phyloP scores from a whole-genome alignment of 2,888 invertebrate species.

The Arge pagana region DNA sequence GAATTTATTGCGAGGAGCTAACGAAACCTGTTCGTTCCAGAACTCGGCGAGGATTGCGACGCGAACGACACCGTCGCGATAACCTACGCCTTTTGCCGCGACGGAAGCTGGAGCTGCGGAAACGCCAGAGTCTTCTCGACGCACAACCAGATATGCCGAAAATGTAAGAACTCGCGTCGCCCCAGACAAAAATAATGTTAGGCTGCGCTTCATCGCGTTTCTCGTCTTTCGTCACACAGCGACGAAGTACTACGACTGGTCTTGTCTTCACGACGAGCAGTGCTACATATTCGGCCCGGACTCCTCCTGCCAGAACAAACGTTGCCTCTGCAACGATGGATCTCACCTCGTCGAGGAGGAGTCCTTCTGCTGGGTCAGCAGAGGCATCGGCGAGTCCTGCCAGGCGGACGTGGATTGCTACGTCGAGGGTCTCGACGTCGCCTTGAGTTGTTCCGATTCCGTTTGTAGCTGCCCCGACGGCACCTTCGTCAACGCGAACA shows the following conservation, averaged over 20 bases:
- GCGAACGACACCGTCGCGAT: conserved; percentile 23
- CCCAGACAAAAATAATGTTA: neutral
- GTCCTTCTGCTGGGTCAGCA: conserved; percentile 48
- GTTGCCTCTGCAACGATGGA: conserved; percentile 40
- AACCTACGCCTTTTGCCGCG: conserved; percentile 36
- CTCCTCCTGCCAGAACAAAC: conserved; percentile 32
- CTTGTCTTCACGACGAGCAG: conserved; percentile 37
- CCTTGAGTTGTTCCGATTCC: conserved; percentile 31
- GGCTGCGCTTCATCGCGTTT: neutral
- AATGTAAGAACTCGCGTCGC: conserved; percentile 36
- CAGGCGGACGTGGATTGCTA: conserved; percentile 40
- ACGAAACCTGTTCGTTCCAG: no score
- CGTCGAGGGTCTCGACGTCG: conserved; percentile 18
- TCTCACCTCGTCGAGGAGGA: conserved; percentile 40
- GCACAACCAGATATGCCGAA: conserved; percentile 39
- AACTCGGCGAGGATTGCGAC: conserved; percentile 44
- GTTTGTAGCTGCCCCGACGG: conserved; percentile 39
- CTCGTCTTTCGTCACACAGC: no score
- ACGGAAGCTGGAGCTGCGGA: conserved; percentile 40
- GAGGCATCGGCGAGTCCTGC: conserved; percentile 38
- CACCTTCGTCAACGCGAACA: conserved; percentile 27
- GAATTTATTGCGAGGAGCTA: no score
- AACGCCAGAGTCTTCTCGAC: conserved; percentile 30
- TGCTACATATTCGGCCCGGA: conserved; percentile 47
- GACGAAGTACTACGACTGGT: conserved; percentile 28